Evolutionary conservation across 2,888 invertebrate genomes (phyloP), one percentile per base, ranked within the genome.

Genomic region (Malthinus flaveolus): DNA sequence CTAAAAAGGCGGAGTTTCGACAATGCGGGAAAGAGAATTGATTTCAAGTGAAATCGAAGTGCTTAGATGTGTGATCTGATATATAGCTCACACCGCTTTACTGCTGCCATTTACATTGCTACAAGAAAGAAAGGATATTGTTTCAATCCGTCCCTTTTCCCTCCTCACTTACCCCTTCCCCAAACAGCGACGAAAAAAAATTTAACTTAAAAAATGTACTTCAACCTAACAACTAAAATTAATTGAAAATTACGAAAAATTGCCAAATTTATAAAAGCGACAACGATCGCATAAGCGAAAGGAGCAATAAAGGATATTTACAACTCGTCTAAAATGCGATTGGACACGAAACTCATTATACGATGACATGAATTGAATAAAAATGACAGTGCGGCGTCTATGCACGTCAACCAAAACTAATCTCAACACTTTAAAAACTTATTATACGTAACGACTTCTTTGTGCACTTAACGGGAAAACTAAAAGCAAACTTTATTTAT

Each of bases 61-160:
- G 71, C 69, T 73, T 67, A 72, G 72, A 72, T 71, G 70, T 69
- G 71, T 68, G 70, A 73, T 73, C 72, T 73, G 71, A 73, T 73
- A 73, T 73, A 73, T 72, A 63, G 71, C 68, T 61, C 59, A 54
- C 54, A 54, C 53, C 61, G 61, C 61, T 61, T 61, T 57, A 61
- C 61, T 61, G 47, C 56, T 57, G 57, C 56, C 61, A 61, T 61
- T 61, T 61, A 61, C 61, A 61, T 57, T 61, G 49, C 57, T 61
- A 47, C 53, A 57, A 60, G 60, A 56, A 60, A 60, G 56, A 53
- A 54, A 49, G 54, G 57, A 61, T 57, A 61, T 61, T 61, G 57
- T 61, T 61, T 57, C 61, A 57, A 54, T 61, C 57, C 53, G 49
- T 57, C 56, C 54, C 47, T 57, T 61, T 46, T 34, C 37, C 23